Conservation (phyloP, 2,113 vertebrate genomes). For the Sitta europaea region DNA sequence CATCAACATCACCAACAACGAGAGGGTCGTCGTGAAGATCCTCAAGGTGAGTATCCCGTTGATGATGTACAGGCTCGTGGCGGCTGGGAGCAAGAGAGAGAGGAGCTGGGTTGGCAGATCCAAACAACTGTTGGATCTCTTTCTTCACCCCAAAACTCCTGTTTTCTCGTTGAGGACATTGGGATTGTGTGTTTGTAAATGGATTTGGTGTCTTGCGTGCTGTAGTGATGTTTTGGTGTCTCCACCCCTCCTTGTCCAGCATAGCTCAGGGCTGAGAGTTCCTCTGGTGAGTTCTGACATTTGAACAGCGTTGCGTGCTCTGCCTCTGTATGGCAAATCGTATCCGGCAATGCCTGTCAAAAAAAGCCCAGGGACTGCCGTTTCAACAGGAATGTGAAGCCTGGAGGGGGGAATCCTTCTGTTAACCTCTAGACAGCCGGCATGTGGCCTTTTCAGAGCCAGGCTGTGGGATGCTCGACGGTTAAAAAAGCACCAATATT, state of each 20-base stretch:
- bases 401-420: background rate
- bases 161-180: rapidly evolving
- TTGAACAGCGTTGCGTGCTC: background rate
- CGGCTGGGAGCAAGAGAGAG: background rate
- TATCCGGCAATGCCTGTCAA: background rate
- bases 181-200: background rate
- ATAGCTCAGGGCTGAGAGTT: background rate
- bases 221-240: background rate
- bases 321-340: background rate
- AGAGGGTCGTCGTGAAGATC: conserved; percentile 97
- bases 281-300: background rate
- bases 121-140: background rate
- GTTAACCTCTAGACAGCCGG: background rate
- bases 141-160: background rate
- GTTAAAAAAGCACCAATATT: background rate
- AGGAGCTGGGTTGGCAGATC: background rate
- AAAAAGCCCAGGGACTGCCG: background rate
- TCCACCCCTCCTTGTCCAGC: background rate
- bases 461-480: background rate
- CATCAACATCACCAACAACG: conserved; percentile 98
- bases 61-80: background rate
- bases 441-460: background rate
- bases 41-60: conserved; percentile 86
- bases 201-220: background rate
- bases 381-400: background rate